A percentile compares a stretch with the other conserved stretches of the same genome.
phyloP scores from a whole-genome alignment of 2,888 invertebrate species.

The Sinotaia quadrata region DNA sequence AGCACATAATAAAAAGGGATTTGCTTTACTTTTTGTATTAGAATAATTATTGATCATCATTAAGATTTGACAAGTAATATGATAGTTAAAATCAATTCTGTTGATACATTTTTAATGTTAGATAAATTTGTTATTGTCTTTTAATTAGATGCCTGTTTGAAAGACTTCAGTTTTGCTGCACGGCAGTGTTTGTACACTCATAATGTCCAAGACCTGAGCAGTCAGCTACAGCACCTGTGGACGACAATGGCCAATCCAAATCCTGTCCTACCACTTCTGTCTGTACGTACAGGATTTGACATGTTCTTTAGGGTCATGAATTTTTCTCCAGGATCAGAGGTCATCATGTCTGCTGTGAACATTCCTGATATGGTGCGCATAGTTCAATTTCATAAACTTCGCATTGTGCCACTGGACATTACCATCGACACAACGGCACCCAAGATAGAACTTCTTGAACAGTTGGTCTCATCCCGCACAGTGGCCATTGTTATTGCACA shows the following conservation, averaged over 20 bases:
- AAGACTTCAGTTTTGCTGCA: conserved; percentile 45
- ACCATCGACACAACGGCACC: conserved; percentile 68
- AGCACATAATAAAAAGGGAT: too few relatives aligned
- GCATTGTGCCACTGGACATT: conserved; percentile 68
- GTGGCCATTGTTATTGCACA: conserved; percentile 70
- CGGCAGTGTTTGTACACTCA: conserved; percentile 42
- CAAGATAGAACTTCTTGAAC: conserved; percentile 61
- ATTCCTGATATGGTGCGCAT: conserved; percentile 70
- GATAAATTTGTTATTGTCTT: too few relatives aligned
- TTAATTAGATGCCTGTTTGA: conserved; percentile 54
- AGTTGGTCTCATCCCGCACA: conserved; percentile 64
- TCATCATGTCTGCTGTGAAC: conserved; percentile 72
- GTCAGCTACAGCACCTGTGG: conserved; percentile 53
- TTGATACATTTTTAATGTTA: too few relatives aligned
- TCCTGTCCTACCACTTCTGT: conserved; percentile 60
- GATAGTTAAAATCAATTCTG: neutral
- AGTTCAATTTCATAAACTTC: conserved; percentile 64
- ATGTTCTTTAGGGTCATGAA: conserved; percentile 61
- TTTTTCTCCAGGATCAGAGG: conserved; percentile 70
- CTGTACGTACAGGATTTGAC: conserved; percentile 67
- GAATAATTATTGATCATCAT: too few relatives aligned
- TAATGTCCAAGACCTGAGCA: conserved; percentile 38
- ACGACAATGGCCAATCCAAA: conserved; percentile 49
- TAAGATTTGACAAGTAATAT: too few relatives aligned
- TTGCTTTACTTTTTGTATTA: too few relatives aligned